These are phyloP conservation scores for Tipula confusa DNA, from an alignment of 2,888 invertebrate species.

Conservation along the genomic window DNA sequence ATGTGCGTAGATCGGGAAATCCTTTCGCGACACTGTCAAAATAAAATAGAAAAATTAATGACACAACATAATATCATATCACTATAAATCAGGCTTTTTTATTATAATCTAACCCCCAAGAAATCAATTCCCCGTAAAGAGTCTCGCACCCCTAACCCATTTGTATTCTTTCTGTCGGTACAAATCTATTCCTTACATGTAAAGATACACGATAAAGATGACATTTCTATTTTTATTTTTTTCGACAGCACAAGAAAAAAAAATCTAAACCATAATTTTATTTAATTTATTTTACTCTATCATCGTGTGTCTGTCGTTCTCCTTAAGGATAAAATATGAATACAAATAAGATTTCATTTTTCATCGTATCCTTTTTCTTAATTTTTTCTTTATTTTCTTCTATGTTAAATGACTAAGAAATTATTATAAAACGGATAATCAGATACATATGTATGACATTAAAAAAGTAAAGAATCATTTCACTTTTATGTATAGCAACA, in stretches of 20 bases:
- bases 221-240: neutral
- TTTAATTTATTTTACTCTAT: neutral
- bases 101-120: neutral
- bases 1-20: constrained; percentile 81
- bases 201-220: neutral
- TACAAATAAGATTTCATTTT: neutral
- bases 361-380: neutral
- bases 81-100: neutral
- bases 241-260: neutral
- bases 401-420: constrained; percentile 6
- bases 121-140: constrained; percentile 20
- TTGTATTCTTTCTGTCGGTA: neutral
- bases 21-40: constrained; percentile 70
- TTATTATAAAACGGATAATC: neutral
- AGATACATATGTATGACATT: neutral
- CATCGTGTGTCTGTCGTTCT: neutral
- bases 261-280: neutral
- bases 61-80: neutral
- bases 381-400: neutral
- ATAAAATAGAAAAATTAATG: neutral
- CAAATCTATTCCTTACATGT: neutral
- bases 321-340: constrained; percentile 12
- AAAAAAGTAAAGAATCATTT: neutral
- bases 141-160: neutral
- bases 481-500: neutral